These are phyloP conservation scores for Drosophila auraria DNA, from an alignment of 1,140 invertebrate genomes.

Conservation along the genomic window DNA sequence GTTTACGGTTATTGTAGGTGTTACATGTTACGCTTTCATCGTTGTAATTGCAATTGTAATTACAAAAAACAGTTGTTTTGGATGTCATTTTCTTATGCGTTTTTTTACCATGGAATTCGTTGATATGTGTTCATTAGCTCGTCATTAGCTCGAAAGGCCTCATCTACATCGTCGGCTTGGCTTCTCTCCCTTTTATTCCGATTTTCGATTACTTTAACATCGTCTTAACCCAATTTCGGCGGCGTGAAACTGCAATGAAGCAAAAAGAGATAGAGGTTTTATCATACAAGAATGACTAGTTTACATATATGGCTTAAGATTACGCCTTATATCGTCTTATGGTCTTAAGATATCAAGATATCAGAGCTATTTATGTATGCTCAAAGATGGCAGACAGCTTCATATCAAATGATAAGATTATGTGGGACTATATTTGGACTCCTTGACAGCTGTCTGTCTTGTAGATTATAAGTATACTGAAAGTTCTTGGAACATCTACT, in stretches of 20 bases:
- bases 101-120: conserved; percentile 62
- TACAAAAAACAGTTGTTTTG: conserved; percentile 37
- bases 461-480: no score
- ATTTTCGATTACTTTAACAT: conserved; percentile 26
- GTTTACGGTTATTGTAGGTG: conserved; percentile 21
- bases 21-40: background rate
- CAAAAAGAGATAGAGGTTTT: background rate
- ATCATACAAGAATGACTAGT: background rate
- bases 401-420: background rate
- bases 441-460: background rate
- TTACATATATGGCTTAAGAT: conserved; percentile 8
- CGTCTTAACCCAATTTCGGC: conserved; percentile 46
- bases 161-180: conserved; percentile 35
- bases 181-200: conserved; percentile 1
- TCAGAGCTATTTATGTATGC: conserved; percentile 2
- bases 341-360: background rate
- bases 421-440: background rate
- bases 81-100: conserved; percentile 3
- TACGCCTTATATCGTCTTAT: background rate
- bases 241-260: conserved; percentile 57
- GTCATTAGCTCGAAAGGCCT: conserved; percentile 65
- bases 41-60: conserved; percentile 23
- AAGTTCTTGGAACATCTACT: no score
- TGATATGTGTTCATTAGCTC: conserved; percentile 77
- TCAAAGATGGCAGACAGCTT: background rate